Evolutionary conservation across 2,113 vertebrate species (phyloP).

Genomic region (Lepus timidus): DNA sequence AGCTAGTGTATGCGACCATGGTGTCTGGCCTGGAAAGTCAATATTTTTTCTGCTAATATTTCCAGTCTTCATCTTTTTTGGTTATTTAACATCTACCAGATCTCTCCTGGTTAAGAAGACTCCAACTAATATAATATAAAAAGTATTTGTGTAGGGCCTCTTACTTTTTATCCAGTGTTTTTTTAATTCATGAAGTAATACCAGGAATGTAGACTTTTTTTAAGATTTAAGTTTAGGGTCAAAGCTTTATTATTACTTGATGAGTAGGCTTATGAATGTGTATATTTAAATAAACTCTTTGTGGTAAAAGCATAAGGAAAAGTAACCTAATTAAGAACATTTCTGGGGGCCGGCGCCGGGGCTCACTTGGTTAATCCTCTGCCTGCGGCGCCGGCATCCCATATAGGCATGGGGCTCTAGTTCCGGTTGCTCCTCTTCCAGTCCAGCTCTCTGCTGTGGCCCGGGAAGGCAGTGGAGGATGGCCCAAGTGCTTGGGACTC

Average conservation of each 20-base stretch:
- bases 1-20: not conserved
- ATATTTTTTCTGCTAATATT: not conserved
- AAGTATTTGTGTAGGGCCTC: not conserved
- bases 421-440: too few relatives aligned
- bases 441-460: too few relatives aligned
- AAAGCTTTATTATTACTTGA: not conserved
- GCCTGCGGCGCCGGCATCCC: too few relatives aligned
- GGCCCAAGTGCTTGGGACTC: too few relatives aligned
- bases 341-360: too few relatives aligned
- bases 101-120: not conserved
- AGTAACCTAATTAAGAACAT: not conserved
- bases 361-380: too few relatives aligned
- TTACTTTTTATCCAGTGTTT: not conserved
- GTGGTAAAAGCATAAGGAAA: not conserved
- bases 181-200: not conserved
- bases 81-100: not conserved
- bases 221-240: not conserved
- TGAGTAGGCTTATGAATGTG: not conserved
- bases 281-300: not conserved
- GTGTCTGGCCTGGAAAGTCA: not conserved
- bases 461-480: too few relatives aligned
- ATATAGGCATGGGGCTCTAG: too few relatives aligned
- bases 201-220: not conserved
- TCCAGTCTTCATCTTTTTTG: not conserved
- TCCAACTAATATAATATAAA: not conserved